These are phyloP conservation scores for Rhinopomastus cyanomelas DNA, from an alignment of 2,113 vertebrate species.

Conservation along the genomic window DNA sequence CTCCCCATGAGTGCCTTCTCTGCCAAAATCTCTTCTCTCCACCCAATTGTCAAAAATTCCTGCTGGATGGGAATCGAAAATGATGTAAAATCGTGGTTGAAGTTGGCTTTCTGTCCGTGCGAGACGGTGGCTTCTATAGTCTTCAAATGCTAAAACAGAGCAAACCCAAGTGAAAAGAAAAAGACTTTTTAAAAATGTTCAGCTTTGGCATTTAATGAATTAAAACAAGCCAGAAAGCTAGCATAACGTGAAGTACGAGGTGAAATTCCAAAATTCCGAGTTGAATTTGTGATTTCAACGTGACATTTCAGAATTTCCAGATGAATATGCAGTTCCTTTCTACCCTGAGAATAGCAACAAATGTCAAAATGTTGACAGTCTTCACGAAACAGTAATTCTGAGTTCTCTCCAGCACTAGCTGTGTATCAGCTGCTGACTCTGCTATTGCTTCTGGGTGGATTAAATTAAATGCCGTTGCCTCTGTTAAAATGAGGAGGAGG, in stretches of 20 bases:
- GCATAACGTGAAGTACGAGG: constrained; percentile 15
- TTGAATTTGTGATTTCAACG: neutral
- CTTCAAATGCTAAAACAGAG: neutral
- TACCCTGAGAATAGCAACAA: constrained; percentile 47
- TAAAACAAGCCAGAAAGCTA: neutral
- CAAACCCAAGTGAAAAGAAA: neutral
- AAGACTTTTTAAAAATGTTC: neutral
- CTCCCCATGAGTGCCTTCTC: neutral
- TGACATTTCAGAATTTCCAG: constrained; percentile 57
- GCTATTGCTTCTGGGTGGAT: constrained; percentile 39
- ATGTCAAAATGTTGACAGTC: constrained; percentile 60
- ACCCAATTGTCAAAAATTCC: neutral
- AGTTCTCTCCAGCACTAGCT: constrained; percentile 44
- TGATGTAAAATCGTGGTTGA: neutral
- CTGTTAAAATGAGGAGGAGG: constrained; percentile 25
- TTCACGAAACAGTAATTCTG: constrained; percentile 38
- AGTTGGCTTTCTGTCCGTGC: neutral
- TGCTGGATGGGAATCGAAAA: neutral
- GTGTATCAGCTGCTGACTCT: constrained; percentile 36
- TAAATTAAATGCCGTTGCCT: constrained; percentile 44
- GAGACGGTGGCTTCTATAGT: neutral
- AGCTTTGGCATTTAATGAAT: neutral
- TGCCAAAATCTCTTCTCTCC: neutral
- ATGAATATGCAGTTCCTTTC: constrained; percentile 32
- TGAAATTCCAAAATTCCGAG: constrained; percentile 37